Percentiles rank a stretch among this genome's conserved stretches.
Conservation (phyloP, 2,888 invertebrate species). For the Protonemura montana region DNA sequence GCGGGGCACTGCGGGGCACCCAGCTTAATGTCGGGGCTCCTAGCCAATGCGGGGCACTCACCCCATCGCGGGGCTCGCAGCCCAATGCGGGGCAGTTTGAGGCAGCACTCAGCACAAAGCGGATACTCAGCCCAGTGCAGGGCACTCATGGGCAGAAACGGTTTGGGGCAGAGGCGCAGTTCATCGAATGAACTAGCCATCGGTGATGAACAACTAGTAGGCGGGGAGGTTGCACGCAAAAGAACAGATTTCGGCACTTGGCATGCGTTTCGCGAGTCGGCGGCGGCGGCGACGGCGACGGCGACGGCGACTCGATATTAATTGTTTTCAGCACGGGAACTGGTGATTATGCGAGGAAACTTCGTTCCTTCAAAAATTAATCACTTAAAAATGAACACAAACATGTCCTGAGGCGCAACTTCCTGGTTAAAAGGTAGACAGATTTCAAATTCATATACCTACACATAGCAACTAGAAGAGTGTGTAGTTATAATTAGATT, state of each 20-base stretch:
- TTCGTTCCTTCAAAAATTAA: neutral
- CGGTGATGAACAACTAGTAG: neutral
- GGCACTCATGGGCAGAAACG: too few relatives aligned
- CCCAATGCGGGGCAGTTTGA: too few relatives aligned
- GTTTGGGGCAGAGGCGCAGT: too few relatives aligned
- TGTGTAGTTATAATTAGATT: slow-evolving; percentile 7
- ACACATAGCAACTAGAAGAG: neutral
- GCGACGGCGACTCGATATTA: neutral
- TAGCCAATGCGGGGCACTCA: too few relatives aligned
- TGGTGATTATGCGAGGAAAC: slow-evolving; percentile 7
- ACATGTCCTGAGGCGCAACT: neutral
- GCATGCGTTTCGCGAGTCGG: neutral
- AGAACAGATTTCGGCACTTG: neutral
- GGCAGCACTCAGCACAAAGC: too few relatives aligned
- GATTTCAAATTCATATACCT: neutral
- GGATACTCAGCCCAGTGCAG: too few relatives aligned
- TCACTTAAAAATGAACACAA: slow-evolving; percentile 12
- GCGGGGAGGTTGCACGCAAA: neutral
- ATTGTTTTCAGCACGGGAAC: slow-evolving; percentile 4
- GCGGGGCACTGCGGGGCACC: too few relatives aligned
- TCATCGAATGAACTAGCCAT: neutral
- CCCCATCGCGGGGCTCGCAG: too few relatives aligned
- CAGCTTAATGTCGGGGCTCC: too few relatives aligned
- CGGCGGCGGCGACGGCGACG: neutral
- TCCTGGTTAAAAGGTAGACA: neutral